Evolutionary conservation across 2,797 vertebrate genomes (phyloP).

Genomic region (Crenichthys baileyi): DNA sequence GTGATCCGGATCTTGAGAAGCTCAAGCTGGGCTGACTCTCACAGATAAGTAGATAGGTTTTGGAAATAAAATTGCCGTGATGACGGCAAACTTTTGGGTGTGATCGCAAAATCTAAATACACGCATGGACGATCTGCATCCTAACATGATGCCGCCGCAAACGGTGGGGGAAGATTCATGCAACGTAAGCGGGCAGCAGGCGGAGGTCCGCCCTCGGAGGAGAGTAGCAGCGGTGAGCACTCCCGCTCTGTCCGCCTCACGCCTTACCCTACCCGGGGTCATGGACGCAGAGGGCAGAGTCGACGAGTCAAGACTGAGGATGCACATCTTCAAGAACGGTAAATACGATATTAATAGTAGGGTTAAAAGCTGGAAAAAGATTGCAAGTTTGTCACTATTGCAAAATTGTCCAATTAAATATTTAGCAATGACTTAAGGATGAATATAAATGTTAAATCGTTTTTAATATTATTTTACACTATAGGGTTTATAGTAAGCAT

Average conservation of each 20-base stretch:
- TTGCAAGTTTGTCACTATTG: neutral
- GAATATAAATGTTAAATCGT: neutral
- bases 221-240: slow-evolving; percentile 60
- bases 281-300: slow-evolving; percentile 84
- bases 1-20: neutral
- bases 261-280: slow-evolving; percentile 77
- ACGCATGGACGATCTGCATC: neutral
- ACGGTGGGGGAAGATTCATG: slow-evolving; percentile 19
- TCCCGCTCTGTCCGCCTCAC: slow-evolving; percentile 47
- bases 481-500: neutral
- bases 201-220: slow-evolving; percentile 18
- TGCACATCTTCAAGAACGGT: slow-evolving; percentile 84
- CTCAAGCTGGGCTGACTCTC: neutral
- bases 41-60: neutral
- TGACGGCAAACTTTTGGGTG: neutral
- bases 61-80: neutral
- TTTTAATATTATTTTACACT: neutral
- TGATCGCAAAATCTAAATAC: neutral
- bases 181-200: neutral
- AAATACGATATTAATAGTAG: slow-evolving; percentile 6
- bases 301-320: slow-evolving; percentile 82
- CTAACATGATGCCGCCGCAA: neutral
- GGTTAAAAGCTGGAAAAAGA: neutral
- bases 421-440: neutral
- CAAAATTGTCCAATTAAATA: neutral